Conservation (phyloP, 2,113 vertebrate genomes). For the Isurus oxyrinchus region DNA sequence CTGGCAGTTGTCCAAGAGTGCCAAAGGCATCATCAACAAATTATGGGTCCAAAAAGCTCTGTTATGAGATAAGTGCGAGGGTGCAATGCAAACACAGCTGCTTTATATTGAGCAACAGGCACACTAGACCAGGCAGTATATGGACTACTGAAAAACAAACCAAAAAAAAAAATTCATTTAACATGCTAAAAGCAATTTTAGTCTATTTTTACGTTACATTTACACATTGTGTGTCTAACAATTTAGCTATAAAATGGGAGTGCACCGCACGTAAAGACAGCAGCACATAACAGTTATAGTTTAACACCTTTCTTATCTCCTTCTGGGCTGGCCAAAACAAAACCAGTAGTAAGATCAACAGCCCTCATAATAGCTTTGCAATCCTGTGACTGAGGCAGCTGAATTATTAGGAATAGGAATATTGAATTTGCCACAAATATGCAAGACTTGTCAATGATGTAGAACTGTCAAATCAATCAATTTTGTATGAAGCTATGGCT, state of each 20-base stretch:
- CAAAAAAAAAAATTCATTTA: background rate
- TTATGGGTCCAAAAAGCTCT: slow-evolving; percentile 36
- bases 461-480: background rate
- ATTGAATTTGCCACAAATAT: background rate
- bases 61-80: slow-evolving; percentile 32
- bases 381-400: background rate
- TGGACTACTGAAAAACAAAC: slow-evolving; percentile 1
- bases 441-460: background rate
- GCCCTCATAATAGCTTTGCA: background rate
- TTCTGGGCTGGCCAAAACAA: background rate
- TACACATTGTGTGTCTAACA: background rate
- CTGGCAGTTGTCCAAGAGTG: slow-evolving; percentile 34
- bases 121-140: slow-evolving; percentile 12
- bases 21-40: slow-evolving; percentile 37
- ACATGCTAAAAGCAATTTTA: background rate
- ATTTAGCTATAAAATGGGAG: background rate
- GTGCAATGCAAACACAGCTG: slow-evolving; percentile 36
- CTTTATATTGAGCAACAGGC: slow-evolving; percentile 33
- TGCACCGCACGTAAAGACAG: background rate
- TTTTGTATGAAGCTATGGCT: background rate
- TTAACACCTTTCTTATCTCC: background rate
- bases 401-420: background rate
- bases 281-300: background rate
- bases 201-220: background rate
- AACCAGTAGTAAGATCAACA: background rate